phyloP scores from a whole-genome alignment of 1,140 invertebrate genomes.

The Ceratosolen fusciceps region DNA sequence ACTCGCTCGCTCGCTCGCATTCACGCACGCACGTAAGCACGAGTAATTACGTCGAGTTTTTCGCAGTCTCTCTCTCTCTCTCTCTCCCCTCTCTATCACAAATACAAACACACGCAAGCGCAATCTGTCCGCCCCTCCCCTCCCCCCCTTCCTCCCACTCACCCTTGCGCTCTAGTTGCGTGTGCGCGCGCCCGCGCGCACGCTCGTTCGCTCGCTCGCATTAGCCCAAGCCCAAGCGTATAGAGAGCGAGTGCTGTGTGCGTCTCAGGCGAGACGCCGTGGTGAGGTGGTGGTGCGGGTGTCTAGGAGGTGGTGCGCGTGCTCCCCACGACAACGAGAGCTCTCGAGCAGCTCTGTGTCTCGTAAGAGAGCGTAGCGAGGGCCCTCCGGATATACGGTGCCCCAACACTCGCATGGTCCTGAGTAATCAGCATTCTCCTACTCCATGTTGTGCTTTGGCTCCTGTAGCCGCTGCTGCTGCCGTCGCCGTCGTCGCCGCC shows the following conservation, averaged over 20 bases:
- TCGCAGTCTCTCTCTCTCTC: conserved; percentile 2
- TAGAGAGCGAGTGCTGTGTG: neutral
- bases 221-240: neutral
- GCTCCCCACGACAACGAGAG: neutral
- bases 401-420: conserved; percentile 62
- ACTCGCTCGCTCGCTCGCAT: neutral
- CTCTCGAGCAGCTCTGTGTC: too few species aligned
- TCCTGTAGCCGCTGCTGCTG: conserved; percentile 28
- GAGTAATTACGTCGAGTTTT: conserved; percentile 31
- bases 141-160: neutral
- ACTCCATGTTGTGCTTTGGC: conserved; percentile 66
- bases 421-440: conserved; percentile 55
- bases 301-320: conserved; percentile 16
- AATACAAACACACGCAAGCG: neutral
- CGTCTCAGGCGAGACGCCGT: conserved; percentile 33
- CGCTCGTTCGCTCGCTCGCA: conserved; percentile 12
- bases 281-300: neutral
- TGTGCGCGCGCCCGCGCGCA: neutral
- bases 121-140: too few species aligned
- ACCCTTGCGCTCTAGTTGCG: too few species aligned
- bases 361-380: neutral
- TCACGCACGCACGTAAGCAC: neutral
- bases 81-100: conserved; percentile 7
- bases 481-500: neutral
- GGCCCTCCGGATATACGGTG: neutral